phyloP scores from a whole-genome alignment of 2,888 invertebrate genomes.

The Salpingus planirostris region DNA sequence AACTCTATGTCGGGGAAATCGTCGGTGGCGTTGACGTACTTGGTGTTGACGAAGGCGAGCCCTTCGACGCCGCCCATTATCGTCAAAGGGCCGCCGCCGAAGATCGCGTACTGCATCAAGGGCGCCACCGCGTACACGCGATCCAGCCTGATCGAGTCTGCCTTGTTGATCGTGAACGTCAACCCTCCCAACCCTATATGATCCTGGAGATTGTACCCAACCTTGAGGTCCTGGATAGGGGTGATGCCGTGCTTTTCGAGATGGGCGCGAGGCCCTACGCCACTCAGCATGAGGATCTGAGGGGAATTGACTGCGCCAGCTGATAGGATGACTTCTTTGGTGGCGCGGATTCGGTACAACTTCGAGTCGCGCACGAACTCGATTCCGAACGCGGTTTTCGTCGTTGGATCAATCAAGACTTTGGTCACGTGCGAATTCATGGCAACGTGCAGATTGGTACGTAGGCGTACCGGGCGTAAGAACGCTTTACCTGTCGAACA shows the following conservation, averaged over 20 bases:
- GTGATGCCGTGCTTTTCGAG: conserved; percentile 67
- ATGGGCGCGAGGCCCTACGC: conserved; percentile 70
- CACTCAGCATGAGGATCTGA: conserved; percentile 88
- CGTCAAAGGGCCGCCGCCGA: conserved; percentile 76
- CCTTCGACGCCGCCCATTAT: conserved; percentile 80
- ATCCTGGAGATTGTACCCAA: conserved; percentile 83
- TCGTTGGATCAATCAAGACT: conserved; percentile 62
- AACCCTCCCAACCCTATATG: conserved; percentile 81
- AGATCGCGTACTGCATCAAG: conserved; percentile 72
- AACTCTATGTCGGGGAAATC: conserved; percentile 88
- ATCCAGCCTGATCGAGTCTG: conserved; percentile 70
- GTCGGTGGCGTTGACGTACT: conserved; percentile 66
- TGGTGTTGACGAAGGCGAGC: conserved; percentile 82
- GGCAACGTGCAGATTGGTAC: conserved; percentile 77
- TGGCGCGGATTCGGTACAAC: conserved; percentile 63
- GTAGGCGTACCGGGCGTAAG: conserved; percentile 65
- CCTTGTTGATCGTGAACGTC: conserved; percentile 70
- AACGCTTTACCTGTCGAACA: conserved; percentile 88
- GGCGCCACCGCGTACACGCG: conserved; percentile 71
- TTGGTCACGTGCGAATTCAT: conserved; percentile 73
- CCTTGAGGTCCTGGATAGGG: conserved; percentile 68
- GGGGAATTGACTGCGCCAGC: conserved; percentile 91
- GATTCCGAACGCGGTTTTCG: conserved; percentile 72
- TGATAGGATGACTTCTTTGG: conserved; percentile 79
- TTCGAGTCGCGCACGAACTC: conserved; percentile 69